These are phyloP conservation scores for Egretta garzetta DNA, from an alignment of 2,113 vertebrate genomes.

Conservation along the genomic window DNA sequence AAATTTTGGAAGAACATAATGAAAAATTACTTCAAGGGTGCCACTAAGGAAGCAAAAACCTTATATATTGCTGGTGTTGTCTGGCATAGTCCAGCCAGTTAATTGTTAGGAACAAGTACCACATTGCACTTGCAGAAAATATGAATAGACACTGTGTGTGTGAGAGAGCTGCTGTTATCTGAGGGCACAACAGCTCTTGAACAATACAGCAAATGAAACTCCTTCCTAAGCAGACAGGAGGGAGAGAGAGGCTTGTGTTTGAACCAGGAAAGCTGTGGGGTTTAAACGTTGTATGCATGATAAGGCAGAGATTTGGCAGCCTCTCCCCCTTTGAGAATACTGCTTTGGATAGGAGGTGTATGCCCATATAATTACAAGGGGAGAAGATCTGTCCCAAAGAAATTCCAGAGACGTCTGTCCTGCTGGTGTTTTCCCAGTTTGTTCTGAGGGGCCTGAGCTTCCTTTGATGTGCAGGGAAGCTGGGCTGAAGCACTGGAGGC, in stretches of 20 bases:
- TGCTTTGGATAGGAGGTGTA: neutral
- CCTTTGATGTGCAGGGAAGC: neutral
- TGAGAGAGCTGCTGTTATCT: neutral
- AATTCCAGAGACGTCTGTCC: neutral
- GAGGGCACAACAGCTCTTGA: neutral
- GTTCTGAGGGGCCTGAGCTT: neutral
- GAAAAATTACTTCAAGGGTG: neutral
- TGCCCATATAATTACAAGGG: neutral
- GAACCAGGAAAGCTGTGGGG: neutral
- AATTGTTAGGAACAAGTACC: conserved; percentile 10
- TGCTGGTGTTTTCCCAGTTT: neutral
- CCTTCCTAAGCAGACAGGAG: conserved; percentile 23
- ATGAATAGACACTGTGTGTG: neutral
- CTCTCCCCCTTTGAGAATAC: neutral
- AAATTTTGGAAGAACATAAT: neutral
- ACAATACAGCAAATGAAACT: neutral
- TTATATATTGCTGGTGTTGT: neutral
- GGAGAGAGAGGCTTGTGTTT: neutral
- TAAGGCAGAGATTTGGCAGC: conserved; percentile 26
- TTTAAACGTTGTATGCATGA: neutral
- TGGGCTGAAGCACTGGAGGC: neutral
- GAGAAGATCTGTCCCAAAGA: neutral
- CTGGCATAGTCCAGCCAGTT: neutral
- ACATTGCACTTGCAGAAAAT: neutral
- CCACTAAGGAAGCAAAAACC: neutral